Conservation (phyloP, 1,140 invertebrate species). For the Augochlora pura region DNA sequence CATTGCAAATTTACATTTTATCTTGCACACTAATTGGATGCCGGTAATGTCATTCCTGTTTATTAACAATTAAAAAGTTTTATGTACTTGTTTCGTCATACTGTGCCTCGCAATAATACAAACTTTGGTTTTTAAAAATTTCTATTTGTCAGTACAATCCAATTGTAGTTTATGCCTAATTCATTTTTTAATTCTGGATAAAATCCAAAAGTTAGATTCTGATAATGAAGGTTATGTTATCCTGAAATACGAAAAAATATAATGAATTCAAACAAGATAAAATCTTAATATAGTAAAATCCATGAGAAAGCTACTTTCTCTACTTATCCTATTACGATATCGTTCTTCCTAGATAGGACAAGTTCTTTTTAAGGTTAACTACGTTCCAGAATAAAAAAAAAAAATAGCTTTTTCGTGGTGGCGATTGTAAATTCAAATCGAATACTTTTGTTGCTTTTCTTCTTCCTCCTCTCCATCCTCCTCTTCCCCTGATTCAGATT, state of each 20-base stretch:
- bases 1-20: conserved; percentile 77
- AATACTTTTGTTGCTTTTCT: conserved; percentile 64
- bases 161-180: conserved; percentile 50
- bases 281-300: conserved; percentile 2
- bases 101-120: conserved; percentile 62
- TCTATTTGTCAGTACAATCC: conserved; percentile 54
- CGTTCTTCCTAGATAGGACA: too few relatives aligned
- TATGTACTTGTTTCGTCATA: conserved; percentile 59
- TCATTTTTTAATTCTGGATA: conserved; percentile 62
- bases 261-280: conserved; percentile 26
- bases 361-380: too few relatives aligned
- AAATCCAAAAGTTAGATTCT: conserved; percentile 69
- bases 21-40: conserved; percentile 63
- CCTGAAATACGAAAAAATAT: conserved; percentile 52
- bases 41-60: conserved; percentile 52
- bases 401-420: too few relatives aligned
- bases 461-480: conserved; percentile 79
- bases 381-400: too few relatives aligned
- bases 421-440: neutral
- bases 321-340: too few relatives aligned
- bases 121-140: conserved; percentile 59
- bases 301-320: too few relatives aligned
- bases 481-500: conserved; percentile 81
- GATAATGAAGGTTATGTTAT: conserved; percentile 73
- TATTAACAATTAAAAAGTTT: conserved; percentile 69